These are phyloP conservation scores for Caenorhabditis japonica DNA, from an alignment of 2,888 invertebrate species.

Conservation along the genomic window DNA sequence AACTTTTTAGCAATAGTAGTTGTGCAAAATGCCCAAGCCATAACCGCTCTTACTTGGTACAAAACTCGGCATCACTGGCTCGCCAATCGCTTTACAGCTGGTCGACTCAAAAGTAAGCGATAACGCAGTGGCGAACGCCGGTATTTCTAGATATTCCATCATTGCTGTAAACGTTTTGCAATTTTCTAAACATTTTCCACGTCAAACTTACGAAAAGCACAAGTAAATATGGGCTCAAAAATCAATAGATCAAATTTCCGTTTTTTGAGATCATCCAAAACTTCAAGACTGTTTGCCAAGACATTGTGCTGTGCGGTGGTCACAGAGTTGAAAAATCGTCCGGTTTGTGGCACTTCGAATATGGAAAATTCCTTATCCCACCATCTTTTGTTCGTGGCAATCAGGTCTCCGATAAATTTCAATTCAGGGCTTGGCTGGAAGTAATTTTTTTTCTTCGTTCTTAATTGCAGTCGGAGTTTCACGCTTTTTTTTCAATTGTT, in stretches of 20 bases:
- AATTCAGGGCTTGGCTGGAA: conserved; percentile 32
- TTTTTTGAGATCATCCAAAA: conserved; percentile 25
- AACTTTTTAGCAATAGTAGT: no score
- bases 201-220: conserved; percentile 16
- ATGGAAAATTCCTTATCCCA: conserved; percentile 17
- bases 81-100: conserved; percentile 17
- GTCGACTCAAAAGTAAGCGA: conserved; percentile 17
- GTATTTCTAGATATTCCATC: conserved; percentile 27
- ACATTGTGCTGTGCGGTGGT: conserved; percentile 15
- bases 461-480: no score
- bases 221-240: conserved; percentile 21
- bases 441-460: no score
- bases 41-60: conserved; percentile 18
- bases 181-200: neutral
- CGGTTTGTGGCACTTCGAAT: conserved; percentile 9
- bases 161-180: conserved; percentile 8
- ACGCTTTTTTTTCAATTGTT: no score
- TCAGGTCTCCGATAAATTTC: conserved; percentile 17
- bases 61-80: conserved; percentile 26
- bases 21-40: no score
- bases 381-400: conserved; percentile 15
- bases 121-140: conserved; percentile 18
- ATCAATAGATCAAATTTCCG: conserved; percentile 32
- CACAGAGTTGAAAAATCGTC: conserved; percentile 13
- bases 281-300: conserved; percentile 2